Evolutionary conservation across 1,140 invertebrate species (phyloP).

Genomic region (Microplitis mediator): DNA sequence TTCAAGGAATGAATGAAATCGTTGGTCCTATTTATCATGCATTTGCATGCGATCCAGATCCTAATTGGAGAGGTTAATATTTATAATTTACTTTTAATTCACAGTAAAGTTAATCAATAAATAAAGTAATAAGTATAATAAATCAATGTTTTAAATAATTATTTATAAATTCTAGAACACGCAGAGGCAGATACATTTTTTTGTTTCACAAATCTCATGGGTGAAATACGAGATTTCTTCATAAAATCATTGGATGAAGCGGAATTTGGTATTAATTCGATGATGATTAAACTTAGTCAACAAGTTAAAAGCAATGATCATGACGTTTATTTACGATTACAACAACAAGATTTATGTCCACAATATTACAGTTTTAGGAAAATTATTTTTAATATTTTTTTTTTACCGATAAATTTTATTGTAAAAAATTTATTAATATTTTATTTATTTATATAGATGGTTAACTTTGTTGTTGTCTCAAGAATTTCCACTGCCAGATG

Average conservation of each 20-base stretch:
- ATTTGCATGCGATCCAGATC: slow-evolving; percentile 88
- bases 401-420: not conserved
- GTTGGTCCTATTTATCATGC: slow-evolving; percentile 98
- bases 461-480: slow-evolving; percentile 94
- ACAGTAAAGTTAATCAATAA: no score
- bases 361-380: slow-evolving; percentile 95
- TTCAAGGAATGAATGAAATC: slow-evolving; percentile 99
- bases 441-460: slow-evolving; percentile 71
- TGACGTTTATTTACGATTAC: slow-evolving; percentile 76
- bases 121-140: no score
- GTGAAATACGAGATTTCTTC: slow-evolving; percentile 96
- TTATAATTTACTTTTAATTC: slow-evolving; percentile 2
- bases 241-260: slow-evolving; percentile 95
- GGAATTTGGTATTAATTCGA: slow-evolving; percentile 83
- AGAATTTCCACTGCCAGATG: slow-evolving; percentile 96
- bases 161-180: slow-evolving; percentile 69
- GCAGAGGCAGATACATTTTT: slow-evolving; percentile 98
- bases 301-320: slow-evolving; percentile 80
- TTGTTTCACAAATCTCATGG: slow-evolving; percentile 97
- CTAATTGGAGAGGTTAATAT: slow-evolving; percentile 75
- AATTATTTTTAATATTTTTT: not conserved
- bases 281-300: slow-evolving; percentile 80
- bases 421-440: not conserved
- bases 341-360: slow-evolving; percentile 85
- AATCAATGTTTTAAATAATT: slow-evolving; percentile 5